These are phyloP conservation scores for Mystacornis crossleyi DNA, from an alignment of 2,113 vertebrate genomes.

Conservation along the genomic window DNA sequence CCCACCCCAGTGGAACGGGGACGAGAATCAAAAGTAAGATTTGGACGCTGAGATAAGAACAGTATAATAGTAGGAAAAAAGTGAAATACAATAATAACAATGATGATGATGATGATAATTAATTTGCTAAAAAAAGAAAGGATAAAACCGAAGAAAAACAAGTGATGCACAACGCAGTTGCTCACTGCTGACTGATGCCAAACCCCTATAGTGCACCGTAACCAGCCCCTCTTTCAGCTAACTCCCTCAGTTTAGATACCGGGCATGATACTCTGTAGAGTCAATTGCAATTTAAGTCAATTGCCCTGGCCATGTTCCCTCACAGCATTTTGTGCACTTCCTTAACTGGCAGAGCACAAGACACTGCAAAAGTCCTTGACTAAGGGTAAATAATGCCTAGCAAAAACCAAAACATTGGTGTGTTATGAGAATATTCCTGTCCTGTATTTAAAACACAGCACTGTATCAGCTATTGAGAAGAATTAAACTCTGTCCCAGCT, in stretches of 20 bases:
- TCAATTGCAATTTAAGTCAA: too few relatives aligned
- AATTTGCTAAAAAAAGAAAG: too few relatives aligned
- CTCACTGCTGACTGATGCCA: neutral
- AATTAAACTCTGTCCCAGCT: neutral
- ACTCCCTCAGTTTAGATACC: neutral
- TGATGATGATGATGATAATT: neutral
- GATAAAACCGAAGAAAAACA: neutral
- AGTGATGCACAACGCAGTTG: neutral
- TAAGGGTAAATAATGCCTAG: neutral
- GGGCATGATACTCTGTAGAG: neutral
- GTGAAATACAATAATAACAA: neutral
- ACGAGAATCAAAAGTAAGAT: neutral
- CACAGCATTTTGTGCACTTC: neutral
- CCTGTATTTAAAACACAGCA: neutral
- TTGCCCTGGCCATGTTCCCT: neutral
- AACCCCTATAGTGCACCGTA: accelerated
- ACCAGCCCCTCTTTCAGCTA: neutral
- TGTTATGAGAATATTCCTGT: neutral
- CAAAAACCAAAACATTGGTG: neutral
- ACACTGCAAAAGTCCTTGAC: neutral
- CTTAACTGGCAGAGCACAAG: neutral
- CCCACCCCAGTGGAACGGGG: accelerated
- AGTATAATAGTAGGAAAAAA: neutral
- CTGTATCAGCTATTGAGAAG: neutral
- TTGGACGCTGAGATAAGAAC: neutral